Conservation (phyloP, 2,113 vertebrate genomes). For the Elaphurus davidianus region DNA sequence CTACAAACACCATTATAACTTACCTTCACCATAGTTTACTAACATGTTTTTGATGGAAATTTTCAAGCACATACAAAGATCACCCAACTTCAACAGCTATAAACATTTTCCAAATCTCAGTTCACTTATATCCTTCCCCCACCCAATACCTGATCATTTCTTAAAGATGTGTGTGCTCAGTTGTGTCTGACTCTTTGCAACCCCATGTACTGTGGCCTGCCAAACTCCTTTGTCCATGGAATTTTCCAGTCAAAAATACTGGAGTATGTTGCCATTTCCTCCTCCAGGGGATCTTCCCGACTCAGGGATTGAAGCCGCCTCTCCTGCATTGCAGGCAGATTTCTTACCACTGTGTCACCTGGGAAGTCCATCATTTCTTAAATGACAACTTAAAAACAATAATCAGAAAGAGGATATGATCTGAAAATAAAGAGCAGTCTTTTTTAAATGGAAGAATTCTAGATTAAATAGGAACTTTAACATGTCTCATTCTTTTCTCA, state of each 20-base stretch:
- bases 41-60: not conserved
- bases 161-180: not conserved
- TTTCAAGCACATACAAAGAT: not conserved
- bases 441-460: not conserved
- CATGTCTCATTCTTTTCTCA: not conserved
- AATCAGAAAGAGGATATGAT: not conserved
- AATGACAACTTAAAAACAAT: not conserved
- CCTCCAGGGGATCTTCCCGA: not conserved
- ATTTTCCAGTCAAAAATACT: not conserved
- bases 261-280: not conserved
- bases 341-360: not conserved
- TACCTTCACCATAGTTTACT: not conserved
- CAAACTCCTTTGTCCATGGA: not conserved
- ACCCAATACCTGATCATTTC: not conserved
- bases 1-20: not conserved
- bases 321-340: not conserved
- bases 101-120: not conserved
- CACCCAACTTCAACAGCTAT: not conserved
- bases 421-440: not conserved
- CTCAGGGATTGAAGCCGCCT: not conserved
- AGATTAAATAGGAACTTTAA: not conserved
- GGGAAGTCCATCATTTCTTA: not conserved
- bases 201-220: not conserved
- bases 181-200: not conserved
- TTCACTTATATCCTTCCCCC: not conserved